Conservation (phyloP, 2,888 invertebrate species). For the Eudemis profundana region DNA sequence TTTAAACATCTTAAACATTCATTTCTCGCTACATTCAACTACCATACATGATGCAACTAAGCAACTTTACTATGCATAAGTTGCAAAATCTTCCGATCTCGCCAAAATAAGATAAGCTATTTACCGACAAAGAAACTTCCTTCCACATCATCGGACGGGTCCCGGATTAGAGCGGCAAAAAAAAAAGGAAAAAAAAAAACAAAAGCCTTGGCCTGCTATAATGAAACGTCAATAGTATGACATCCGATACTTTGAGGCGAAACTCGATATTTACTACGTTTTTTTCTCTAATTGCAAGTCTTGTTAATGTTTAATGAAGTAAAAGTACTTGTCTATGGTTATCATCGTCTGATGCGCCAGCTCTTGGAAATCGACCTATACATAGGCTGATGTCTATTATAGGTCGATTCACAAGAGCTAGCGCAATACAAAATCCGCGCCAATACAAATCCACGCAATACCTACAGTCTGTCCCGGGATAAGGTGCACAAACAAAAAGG, state of each 20-base stretch:
- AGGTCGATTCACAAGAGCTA: no score
- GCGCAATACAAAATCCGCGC: no score
- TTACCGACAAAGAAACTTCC: conserved; percentile 53
- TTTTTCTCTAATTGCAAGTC: conserved; percentile 24
- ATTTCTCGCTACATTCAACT: no score
- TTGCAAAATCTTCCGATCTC: conserved; percentile 9
- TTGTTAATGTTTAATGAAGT: conserved; percentile 23
- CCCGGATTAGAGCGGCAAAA: conserved; percentile 57
- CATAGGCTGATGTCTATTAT: no score
- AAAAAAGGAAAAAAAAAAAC: conserved; percentile 19
- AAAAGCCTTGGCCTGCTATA: conserved; percentile 22
- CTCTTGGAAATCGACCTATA: no score
- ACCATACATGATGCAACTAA: no score
- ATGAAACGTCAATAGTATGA: conserved; percentile 41
- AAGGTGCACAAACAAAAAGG: no score
- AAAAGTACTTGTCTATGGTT: neutral
- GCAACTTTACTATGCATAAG: no score
- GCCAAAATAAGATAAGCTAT: conserved; percentile 43
- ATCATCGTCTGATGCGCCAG: neutral
- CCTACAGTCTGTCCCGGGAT: no score
- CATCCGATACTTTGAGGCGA: conserved; percentile 38
- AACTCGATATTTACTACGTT: conserved; percentile 30
- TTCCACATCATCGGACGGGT: conserved; percentile 65
- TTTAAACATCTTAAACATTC: no score
- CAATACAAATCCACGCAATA: no score